phyloP scores from a whole-genome alignment of 2,113 vertebrate genomes.

The Chaenogobius annularis region DNA sequence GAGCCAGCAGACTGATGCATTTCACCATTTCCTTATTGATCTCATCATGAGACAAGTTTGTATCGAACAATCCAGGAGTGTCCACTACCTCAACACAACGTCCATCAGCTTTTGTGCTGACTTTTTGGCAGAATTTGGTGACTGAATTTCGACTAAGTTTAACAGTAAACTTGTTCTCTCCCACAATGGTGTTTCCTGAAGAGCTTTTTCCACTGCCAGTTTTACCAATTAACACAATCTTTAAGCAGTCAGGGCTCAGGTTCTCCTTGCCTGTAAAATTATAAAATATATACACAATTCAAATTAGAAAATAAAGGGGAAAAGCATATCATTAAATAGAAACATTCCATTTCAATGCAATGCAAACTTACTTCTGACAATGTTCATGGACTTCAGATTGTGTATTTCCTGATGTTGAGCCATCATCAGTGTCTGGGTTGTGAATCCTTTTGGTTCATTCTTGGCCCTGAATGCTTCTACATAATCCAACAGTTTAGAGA shows the following conservation, averaged over 20 bases:
- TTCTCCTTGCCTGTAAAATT: background rate
- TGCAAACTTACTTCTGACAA: background rate
- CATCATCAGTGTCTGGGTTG: background rate
- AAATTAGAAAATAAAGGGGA: background rate
- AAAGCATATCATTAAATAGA: too few species aligned
- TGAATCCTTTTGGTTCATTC: background rate
- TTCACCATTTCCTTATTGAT: slow-evolving; percentile 1
- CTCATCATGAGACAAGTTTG: background rate
- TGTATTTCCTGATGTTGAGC: background rate
- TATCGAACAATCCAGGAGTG: background rate
- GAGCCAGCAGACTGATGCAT: slow-evolving; percentile 1
- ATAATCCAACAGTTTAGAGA: slow-evolving; percentile 13
- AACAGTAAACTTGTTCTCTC: background rate
- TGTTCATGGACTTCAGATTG: background rate
- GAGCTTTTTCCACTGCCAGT: background rate
- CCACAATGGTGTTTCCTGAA: background rate
- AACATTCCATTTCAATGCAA: too few species aligned
- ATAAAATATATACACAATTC: too few species aligned
- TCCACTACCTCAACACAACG: background rate
- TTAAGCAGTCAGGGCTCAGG: background rate
- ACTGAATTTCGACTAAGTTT: background rate
- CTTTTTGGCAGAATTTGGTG: background rate
- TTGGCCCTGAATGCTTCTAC: background rate
- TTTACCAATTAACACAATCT: background rate
- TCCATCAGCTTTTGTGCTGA: background rate